These are phyloP conservation scores for Brenthis daphne DNA, from an alignment of 2,888 invertebrate species.

Conservation along the genomic window DNA sequence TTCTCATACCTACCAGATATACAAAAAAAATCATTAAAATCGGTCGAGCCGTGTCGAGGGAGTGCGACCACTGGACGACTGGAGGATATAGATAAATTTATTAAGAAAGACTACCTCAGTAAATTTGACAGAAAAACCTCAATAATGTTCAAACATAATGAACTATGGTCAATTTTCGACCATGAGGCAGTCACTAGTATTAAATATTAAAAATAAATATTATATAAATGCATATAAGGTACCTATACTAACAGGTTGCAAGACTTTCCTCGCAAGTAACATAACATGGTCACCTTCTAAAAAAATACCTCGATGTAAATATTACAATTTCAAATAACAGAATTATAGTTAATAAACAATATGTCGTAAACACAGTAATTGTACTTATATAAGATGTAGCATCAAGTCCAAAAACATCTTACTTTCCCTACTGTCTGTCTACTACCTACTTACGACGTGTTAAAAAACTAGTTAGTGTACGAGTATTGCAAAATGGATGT, in stretches of 20 bases:
- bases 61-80: no score
- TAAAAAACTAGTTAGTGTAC: not conserved
- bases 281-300: slow-evolving; percentile 8
- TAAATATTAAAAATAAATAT: no score
- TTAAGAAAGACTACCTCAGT: no score
- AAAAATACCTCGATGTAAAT: slow-evolving; percentile 12
- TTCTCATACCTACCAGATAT: no score
- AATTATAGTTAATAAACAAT: slow-evolving; percentile 7
- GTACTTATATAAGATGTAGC: not conserved
- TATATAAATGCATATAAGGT: not conserved
- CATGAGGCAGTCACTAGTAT: no score
- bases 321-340: slow-evolving; percentile 8
- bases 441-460: not conserved
- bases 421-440: no score
- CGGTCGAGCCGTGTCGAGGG: no score
- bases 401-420: not conserved
- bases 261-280: not conserved
- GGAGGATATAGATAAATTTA: no score
- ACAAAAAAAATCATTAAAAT: no score
- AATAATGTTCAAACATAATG: no score
- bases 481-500: slow-evolving; percentile 20
- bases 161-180: no score
- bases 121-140: no score
- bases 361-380: slow-evolving; percentile 1
- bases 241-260: not conserved